phyloP scores from a whole-genome alignment of 2,888 invertebrate species.

The Altica lythri region DNA sequence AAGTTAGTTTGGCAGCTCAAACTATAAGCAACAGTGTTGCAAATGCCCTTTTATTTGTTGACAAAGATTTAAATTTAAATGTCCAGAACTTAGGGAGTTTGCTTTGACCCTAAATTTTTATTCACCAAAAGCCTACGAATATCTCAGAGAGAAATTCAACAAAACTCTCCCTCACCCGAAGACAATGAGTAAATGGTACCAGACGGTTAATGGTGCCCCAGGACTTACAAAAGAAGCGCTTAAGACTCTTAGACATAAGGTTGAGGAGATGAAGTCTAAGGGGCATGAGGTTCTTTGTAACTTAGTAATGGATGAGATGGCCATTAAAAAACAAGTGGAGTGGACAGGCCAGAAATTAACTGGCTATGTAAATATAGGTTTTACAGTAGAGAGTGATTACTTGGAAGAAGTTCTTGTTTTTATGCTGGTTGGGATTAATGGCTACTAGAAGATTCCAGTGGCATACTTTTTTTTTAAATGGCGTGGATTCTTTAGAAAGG shows the following conservation, averaged over 20 bases:
- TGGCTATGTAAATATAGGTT: conserved; percentile 43
- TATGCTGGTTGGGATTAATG: too few species aligned
- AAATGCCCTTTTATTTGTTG: too few species aligned
- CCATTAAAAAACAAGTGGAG: conserved; percentile 39
- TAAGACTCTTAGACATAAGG: conserved; percentile 29
- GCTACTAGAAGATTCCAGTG: conserved; percentile 41
- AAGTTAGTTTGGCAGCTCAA: conserved; percentile 36
- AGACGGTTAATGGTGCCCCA: conserved; percentile 34
- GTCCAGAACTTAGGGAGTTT: too few species aligned
- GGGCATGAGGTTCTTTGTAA: conserved; percentile 29
- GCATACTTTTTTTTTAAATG: conserved; percentile 39
- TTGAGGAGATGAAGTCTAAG: conserved; percentile 16
- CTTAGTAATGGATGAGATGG: conserved; percentile 44
- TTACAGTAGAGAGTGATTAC: conserved; percentile 34
- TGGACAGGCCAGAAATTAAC: conserved; percentile 37
- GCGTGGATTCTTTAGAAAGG: conserved; percentile 31
- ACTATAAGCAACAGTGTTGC: conserved; percentile 10
- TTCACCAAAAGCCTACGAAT: too few species aligned
- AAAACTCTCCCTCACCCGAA: too few species aligned
- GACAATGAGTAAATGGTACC: too few species aligned
- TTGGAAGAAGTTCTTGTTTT: conserved; percentile 36
- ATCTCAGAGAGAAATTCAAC: too few species aligned
- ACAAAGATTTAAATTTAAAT: too few species aligned
- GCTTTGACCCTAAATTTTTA: too few species aligned
- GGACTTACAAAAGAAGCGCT: conserved; percentile 37